Percentiles rank a stretch among this genome's conserved stretches.
Conservation (phyloP, 1,140 invertebrate species). For the Drosophila ogumai region DNA sequence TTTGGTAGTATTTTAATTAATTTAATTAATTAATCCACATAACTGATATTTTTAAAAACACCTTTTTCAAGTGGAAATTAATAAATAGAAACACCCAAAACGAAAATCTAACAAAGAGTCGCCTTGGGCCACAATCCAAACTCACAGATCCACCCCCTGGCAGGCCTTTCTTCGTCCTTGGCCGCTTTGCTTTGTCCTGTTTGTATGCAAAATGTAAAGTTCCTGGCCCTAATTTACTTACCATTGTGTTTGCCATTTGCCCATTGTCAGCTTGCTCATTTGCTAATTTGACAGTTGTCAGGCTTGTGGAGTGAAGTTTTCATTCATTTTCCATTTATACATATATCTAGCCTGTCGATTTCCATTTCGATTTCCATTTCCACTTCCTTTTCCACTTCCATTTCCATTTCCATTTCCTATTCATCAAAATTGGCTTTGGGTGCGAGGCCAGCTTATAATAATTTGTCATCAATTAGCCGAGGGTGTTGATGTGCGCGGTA, state of each 20-base stretch:
- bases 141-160: slow-evolving; percentile 33
- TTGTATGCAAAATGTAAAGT: slow-evolving; percentile 69
- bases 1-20: too few relatives aligned
- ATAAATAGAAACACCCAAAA: neutral
- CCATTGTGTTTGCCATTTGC: slow-evolving; percentile 58
- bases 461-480: slow-evolving; percentile 83
- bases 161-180: slow-evolving; percentile 53
- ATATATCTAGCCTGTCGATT: slow-evolving; percentile 21
- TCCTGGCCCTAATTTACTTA: slow-evolving; percentile 70
- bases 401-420: slow-evolving; percentile 51
- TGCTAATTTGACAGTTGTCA: slow-evolving; percentile 82
- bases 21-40: too few relatives aligned
- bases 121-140: neutral
- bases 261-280: slow-evolving; percentile 51
- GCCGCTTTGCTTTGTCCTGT: slow-evolving; percentile 16
- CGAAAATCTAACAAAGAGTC: neutral
- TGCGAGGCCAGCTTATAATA: slow-evolving; percentile 75
- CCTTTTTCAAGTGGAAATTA: neutral
- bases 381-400: slow-evolving; percentile 12
- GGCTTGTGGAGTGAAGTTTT: slow-evolving; percentile 28
- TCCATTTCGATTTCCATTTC: slow-evolving; percentile 36
- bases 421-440: slow-evolving; percentile 82
- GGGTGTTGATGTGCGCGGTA: slow-evolving; percentile 83
- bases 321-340: slow-evolving; percentile 19
- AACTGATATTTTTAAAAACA: neutral